Base-by-base conservation (phyloP, 2,797 vertebrate genomes). In the Phylloscopus collybita region DNA sequence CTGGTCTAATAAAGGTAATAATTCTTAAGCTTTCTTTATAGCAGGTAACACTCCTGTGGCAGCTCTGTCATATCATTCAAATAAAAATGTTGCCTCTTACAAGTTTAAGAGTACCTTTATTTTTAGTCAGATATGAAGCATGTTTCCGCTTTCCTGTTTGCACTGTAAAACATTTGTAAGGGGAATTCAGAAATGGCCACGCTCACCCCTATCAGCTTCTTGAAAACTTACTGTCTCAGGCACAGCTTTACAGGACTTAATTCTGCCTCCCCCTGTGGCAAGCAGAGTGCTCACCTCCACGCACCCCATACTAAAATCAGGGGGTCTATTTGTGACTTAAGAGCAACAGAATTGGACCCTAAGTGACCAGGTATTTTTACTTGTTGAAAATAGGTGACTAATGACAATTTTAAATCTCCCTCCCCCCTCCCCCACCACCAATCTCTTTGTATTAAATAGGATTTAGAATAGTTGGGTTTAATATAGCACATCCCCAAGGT, bases 1-100 rank as follows among this genome's bases (percentile, higher is more conserved):
- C 97, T 97, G 98, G 98, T 98, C 98, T 99, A 99, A 99, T 98
- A 99, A 99, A 99, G 98, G 98, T 98, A 98, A 99, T 99, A 99
- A 99, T 98, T 99, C 99, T 99, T 97, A 60, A 80, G 98, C 97
- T 98, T 99, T 98, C 98, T 98, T 98, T 98, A 98, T 98, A 98
- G 98, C 98, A 98, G 97, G 98, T 98, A 98, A 98, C 98, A 98
- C 98, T 98, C 97, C 96, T 91, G 97, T 98, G 98, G 96, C 97
- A 98, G 97, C 96, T 98, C 97, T 98, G 98, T 98, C 98, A 98
- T 98, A 98, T 98, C 98, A 98, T 98, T 98, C 98, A 98, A 98
- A 98, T 95, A 97, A 97, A 97, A 97, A 98, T 98, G 97, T 98
- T 98, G 98, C 97, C 97, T 98, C 98, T 98, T 98, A 98, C 97